phyloP scores from a whole-genome alignment of 1,140 invertebrate species.

The Chymomyza costata region DNA sequence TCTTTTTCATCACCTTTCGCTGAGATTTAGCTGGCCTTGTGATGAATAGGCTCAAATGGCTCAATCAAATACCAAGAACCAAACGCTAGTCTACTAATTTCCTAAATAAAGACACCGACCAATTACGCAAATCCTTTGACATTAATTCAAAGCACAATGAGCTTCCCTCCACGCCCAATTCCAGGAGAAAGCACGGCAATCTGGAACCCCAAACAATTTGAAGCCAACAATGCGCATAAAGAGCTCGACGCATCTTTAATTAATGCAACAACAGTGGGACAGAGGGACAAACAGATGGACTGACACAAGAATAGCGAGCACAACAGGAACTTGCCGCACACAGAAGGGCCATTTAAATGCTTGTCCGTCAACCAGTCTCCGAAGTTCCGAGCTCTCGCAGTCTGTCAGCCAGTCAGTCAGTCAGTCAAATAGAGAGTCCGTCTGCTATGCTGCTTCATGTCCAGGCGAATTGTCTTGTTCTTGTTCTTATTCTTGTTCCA shows the following conservation, averaged over 20 bases:
- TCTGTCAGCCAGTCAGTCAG: conserved; percentile 8
- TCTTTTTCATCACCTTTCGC: too few relatives aligned
- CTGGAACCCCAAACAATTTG: conserved; percentile 27
- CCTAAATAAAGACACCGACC: conserved; percentile 17
- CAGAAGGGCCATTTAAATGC: conserved; percentile 40
- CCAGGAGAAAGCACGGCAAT: conserved; percentile 7
- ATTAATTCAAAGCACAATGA: conserved; percentile 49
- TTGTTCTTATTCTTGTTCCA: not conserved
- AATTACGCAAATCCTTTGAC: conserved; percentile 46
- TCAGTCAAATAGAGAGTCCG: not conserved
- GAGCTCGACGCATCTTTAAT: conserved; percentile 45
- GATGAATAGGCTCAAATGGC: too few relatives aligned
- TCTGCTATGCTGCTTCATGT: conserved; percentile 18
- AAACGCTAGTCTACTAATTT: conserved; percentile 23
- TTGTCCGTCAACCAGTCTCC: conserved; percentile 7
- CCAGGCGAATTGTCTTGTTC: conserved; percentile 2
- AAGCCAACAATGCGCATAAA: too few relatives aligned
- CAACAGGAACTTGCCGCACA: conserved; percentile 1
- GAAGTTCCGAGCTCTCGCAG: not conserved
- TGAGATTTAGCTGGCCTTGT: too few relatives aligned
- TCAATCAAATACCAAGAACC: too few relatives aligned
- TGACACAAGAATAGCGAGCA: not conserved
- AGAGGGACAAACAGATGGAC: not conserved
- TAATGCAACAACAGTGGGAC: conserved; percentile 33
- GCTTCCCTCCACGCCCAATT: conserved; percentile 6